Conservation (phyloP, 53 echinoderm and acorn worm species). For the Echinometra lucunter region DNA sequence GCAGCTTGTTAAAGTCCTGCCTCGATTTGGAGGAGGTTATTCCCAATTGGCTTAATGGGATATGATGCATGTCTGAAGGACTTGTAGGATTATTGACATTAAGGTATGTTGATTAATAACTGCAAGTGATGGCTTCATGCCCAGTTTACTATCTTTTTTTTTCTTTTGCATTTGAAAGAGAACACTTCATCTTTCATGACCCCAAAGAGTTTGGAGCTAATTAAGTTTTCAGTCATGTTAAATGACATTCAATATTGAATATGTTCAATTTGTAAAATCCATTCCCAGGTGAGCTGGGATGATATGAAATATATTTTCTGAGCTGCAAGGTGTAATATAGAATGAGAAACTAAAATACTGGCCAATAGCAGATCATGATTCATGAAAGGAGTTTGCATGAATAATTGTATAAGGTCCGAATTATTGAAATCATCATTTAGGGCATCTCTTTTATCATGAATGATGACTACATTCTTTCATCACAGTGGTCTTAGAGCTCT, state of each 20-base stretch:
- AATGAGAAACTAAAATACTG: too few relatives aligned
- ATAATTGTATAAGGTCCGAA: too few relatives aligned
- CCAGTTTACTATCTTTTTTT: neutral
- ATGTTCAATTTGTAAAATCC: neutral
- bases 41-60: neutral
- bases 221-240: neutral
- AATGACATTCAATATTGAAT: neutral
- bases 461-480: too few relatives aligned
- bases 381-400: neutral
- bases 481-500: too few relatives aligned
- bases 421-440: too few relatives aligned
- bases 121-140: conserved; percentile 3
- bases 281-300: neutral
- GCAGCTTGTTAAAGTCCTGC: neutral
- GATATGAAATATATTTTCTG: neutral
- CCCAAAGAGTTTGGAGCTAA: neutral
- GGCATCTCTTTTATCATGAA: too few relatives aligned
- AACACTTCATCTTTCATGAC: neutral
- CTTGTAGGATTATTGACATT: conserved; percentile 6
- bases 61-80: conserved; percentile 6
- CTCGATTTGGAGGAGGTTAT: neutral
- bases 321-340: neutral
- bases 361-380: neutral
- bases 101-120: conserved; percentile 12
- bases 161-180: neutral